phyloP scores from a whole-genome alignment of 2,797 vertebrate species.

The Kryptopterus vitreolus region DNA sequence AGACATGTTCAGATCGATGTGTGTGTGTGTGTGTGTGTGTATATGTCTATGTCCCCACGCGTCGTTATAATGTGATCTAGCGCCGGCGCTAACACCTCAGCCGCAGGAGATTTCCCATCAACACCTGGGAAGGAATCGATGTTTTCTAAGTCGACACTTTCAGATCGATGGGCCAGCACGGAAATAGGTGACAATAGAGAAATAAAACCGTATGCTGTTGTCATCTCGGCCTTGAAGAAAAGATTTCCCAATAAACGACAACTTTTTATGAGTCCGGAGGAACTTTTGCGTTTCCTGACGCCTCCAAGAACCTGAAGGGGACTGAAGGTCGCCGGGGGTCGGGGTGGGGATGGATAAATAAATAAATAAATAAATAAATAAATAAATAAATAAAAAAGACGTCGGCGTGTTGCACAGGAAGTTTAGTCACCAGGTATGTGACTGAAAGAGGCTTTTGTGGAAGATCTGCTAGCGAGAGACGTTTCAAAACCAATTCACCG shows the following conservation, averaged over 20 bases:
- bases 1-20: conserved; percentile 10
- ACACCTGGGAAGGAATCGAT: conserved; percentile 28
- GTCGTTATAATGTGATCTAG: conserved; percentile 30
- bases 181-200: conserved; percentile 24
- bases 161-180: conserved; percentile 18
- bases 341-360: too few species aligned
- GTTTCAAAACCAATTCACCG: conserved; percentile 4
- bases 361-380: background rate
- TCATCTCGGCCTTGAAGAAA: background rate
- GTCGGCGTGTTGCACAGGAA: background rate
- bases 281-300: conserved; percentile 3
- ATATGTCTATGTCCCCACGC: conserved; percentile 5
- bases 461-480: background rate
- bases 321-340: background rate
- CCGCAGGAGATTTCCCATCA: conserved; percentile 28
- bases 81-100: conserved; percentile 7
- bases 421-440: background rate
- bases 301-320: background rate
- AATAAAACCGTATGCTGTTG: background rate
- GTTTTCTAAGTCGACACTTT: conserved; percentile 12
- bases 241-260: background rate
- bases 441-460: conserved; percentile 21
- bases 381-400: background rate
- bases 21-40: conserved; percentile 2
- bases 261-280: background rate